Conservation (phyloP, 2,113 vertebrate genomes). For the Ictalurus furcatus region DNA sequence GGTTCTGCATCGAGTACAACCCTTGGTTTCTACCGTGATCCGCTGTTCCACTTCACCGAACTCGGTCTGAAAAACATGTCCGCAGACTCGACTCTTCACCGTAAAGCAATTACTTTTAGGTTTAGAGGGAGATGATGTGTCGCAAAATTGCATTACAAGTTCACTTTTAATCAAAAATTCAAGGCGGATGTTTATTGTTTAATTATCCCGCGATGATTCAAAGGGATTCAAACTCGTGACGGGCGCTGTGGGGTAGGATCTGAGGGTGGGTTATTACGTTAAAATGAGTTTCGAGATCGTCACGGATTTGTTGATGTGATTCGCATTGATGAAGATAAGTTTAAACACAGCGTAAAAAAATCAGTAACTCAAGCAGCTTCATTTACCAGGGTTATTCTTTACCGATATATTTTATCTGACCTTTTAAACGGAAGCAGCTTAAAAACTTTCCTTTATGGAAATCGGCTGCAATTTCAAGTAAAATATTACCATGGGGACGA, state of each 20-base stretch:
- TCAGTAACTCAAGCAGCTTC: background rate
- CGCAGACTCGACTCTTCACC: background rate
- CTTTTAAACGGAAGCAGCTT: background rate
- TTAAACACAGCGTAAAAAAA: background rate
- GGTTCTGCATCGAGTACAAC: background rate
- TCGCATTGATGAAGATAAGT: background rate
- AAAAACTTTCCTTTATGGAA: background rate
- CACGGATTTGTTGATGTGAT: background rate
- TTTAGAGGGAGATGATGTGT: background rate
- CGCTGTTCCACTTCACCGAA: slow-evolving; percentile 21
- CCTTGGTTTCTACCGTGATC: slow-evolving; percentile 19
- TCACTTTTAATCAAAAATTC: slow-evolving; percentile 9
- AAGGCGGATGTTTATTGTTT: background rate
- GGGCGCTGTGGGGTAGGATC: background rate
- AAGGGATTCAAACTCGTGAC: background rate
- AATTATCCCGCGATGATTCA: background rate
- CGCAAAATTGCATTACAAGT: slow-evolving; percentile 2
- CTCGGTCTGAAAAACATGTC: slow-evolving; percentile 29
- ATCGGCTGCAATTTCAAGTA: background rate
- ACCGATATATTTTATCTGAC: background rate
- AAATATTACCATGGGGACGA: background rate
- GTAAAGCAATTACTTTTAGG: background rate
- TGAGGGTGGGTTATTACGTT: background rate
- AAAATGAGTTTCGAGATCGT: background rate
- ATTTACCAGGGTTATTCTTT: background rate